These are phyloP conservation scores for Dryocosmus kuriphilus DNA, from an alignment of 2,888 invertebrate species.

Conservation along the genomic window DNA sequence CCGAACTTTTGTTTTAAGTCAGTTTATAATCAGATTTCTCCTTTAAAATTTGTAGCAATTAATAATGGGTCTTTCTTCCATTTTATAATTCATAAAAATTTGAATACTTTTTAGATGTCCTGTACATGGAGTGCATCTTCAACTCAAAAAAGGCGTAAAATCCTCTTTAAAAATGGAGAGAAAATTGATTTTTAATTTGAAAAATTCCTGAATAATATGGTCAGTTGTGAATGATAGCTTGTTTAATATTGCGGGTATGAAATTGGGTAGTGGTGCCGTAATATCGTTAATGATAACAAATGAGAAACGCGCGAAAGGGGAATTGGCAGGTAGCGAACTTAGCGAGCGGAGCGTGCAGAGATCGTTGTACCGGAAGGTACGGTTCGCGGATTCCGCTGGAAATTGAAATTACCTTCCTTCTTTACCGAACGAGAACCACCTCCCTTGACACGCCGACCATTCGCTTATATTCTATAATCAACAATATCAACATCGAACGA, in stretches of 20 bases:
- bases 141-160: neutral
- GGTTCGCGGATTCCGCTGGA: constrained; percentile 69
- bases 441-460: constrained; percentile 43
- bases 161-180: neutral
- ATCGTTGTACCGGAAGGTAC: constrained; percentile 74
- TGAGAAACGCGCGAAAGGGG: neutral
- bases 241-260: neutral
- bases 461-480: constrained; percentile 17
- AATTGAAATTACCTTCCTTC: constrained; percentile 68
- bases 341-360: constrained; percentile 57
- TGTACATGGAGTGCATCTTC: no score
- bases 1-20: no score
- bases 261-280: neutral
- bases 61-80: no score
- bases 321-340: constrained; percentile 52
- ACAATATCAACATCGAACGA: constrained; percentile 20
- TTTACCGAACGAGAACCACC: constrained; percentile 48
- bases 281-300: neutral
- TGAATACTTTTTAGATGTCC: no score
- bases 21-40: no score
- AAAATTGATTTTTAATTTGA: neutral
- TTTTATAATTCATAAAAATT: no score
- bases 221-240: neutral
- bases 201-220: neutral
- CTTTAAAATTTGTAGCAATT: no score